Conservation (phyloP, 2,888 invertebrate species). For the Cremastinae sp. region DNA sequence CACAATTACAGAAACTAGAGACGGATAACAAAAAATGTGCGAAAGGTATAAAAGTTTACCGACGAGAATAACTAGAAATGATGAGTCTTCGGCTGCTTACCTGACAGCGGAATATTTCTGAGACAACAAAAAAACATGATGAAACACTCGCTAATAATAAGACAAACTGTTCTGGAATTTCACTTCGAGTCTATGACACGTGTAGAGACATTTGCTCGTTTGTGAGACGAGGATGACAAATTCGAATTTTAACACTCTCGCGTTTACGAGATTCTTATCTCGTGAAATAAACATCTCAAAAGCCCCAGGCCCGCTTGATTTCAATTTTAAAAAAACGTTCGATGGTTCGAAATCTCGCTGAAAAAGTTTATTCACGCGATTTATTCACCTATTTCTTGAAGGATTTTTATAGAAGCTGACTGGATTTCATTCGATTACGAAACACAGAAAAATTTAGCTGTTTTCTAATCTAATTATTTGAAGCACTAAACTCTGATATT, state of each 20-base stretch:
- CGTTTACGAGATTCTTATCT: no score
- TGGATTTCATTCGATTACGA: no score
- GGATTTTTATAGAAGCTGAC: no score
- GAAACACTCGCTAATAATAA: constrained; percentile 28
- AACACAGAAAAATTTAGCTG: no score
- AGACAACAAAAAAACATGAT: not conserved
- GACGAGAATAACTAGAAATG: constrained; percentile 2
- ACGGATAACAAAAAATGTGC: not conserved
- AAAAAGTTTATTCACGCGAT: no score
- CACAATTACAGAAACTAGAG: not conserved
- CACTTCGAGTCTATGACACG: not conserved
- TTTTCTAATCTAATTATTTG: no score
- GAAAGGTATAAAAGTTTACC: not conserved
- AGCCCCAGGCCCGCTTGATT: no score
- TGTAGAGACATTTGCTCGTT: not conserved
- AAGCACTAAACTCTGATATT: no score
- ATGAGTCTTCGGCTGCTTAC: constrained; percentile 14
- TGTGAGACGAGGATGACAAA: not conserved
- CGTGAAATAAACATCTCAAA: no score
- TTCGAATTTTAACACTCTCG: not conserved
- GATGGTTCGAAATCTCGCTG: no score
- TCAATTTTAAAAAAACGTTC: no score
- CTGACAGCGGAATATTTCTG: constrained; percentile 23
- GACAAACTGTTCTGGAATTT: constrained; percentile 1
- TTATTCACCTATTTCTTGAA: no score